Evolutionary conservation across 30 jellyfish, hydroid and myxozoan genomes (phyloP).

Genomic region (Aurelia coerulea): DNA sequence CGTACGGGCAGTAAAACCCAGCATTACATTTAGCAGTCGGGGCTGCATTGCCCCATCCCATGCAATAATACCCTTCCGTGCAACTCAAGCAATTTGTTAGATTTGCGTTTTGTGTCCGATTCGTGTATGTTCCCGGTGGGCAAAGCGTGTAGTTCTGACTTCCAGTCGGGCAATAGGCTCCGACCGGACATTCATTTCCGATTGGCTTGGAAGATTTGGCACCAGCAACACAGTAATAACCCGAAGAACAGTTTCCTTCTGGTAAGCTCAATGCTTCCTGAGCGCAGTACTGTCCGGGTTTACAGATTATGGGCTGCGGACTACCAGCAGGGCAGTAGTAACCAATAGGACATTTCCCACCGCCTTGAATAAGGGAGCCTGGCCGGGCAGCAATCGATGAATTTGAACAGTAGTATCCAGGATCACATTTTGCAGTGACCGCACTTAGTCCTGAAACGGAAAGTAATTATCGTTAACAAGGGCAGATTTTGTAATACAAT

Average conservation of each 20-base stretch:
- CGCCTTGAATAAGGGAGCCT: slow-evolving; percentile 80
- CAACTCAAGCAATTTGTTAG: slow-evolving; percentile 83
- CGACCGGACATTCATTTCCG: slow-evolving; percentile 93
- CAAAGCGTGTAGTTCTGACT: slow-evolving; percentile 87
- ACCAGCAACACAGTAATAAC: slow-evolving; percentile 88
- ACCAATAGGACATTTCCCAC: slow-evolving; percentile 96
- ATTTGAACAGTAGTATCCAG: slow-evolving; percentile 91
- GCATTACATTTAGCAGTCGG: slow-evolving; percentile 91
- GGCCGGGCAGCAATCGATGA: slow-evolving; percentile 85
- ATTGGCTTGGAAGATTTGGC: slow-evolving; percentile 82
- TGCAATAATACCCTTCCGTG: slow-evolving; percentile 84
- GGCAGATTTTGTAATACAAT: too few relatives aligned
- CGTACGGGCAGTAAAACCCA: slow-evolving; percentile 93
- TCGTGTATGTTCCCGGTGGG: slow-evolving; percentile 97
- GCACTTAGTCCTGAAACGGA: slow-evolving; percentile 64
- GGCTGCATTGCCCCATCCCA: slow-evolving; percentile 88
- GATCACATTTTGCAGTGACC: slow-evolving; percentile 84
- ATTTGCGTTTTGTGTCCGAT: slow-evolving; percentile 70
- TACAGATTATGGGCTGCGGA: slow-evolving; percentile 79
- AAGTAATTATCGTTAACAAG: too few relatives aligned
- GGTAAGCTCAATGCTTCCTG: slow-evolving; percentile 74
- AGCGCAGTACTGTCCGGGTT: slow-evolving; percentile 92
- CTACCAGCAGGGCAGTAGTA: slow-evolving; percentile 90
- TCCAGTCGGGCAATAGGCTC: slow-evolving; percentile 91
- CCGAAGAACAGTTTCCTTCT: slow-evolving; percentile 84